Percentiles rank a stretch among this genome's conserved stretches.
Evolutionary conservation across 2,888 invertebrate species (phyloP).

Genomic region (Agrotis clavis): DNA sequence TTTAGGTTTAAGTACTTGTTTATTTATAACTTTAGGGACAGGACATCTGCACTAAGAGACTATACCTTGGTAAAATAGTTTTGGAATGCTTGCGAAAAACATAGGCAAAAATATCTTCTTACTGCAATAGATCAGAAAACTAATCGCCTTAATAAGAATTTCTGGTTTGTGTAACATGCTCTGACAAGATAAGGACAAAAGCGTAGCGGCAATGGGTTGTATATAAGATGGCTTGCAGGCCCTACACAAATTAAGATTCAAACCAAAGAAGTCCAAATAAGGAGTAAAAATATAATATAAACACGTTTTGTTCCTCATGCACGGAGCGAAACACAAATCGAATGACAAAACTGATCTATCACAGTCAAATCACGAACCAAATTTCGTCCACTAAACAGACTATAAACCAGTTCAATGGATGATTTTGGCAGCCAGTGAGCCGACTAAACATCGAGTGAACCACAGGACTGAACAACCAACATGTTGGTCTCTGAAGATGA

Average conservation of each 20-base stretch:
- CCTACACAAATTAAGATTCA: neutral
- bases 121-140: neutral
- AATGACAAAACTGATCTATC: neutral
- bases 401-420: conserved; percentile 22
- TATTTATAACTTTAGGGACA: too few relatives aligned
- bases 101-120: neutral
- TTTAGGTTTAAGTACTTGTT: neutral
- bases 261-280: too few relatives aligned
- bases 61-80: too few relatives aligned
- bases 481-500: neutral
- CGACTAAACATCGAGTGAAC: conserved; percentile 17
- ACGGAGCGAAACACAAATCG: neutral
- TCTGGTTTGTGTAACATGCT: neutral
- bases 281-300: neutral
- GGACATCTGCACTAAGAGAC: too few relatives aligned
- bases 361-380: conserved; percentile 20
- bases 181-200: neutral
- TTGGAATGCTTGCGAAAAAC: neutral
- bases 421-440: conserved; percentile 34
- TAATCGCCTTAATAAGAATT: neutral
- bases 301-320: neutral
- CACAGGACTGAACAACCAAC: conserved; percentile 4
- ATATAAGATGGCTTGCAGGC: neutral
- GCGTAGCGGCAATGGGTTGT: too few relatives aligned
- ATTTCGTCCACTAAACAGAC: conserved; percentile 16